Evolutionary conservation across 2,797 vertebrate species (phyloP).

Genomic region (Mallotus villosus): DNA sequence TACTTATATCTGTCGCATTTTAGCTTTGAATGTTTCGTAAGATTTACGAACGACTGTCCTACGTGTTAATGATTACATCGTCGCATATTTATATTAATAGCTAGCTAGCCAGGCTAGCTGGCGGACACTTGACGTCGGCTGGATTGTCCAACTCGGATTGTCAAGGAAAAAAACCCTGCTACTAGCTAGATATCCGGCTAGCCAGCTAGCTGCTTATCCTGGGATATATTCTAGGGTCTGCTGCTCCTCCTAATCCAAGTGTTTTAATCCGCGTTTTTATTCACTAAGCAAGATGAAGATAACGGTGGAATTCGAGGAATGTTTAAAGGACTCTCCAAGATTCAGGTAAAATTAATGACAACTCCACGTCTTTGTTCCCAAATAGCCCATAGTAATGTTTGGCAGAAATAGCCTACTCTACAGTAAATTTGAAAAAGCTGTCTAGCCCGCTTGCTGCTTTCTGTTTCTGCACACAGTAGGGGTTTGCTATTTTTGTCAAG

Average conservation of each 20-base stretch:
- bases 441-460: not conserved
- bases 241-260: slow-evolving; percentile 38
- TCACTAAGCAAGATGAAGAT: slow-evolving; percentile 80
- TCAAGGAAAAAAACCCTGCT: not conserved
- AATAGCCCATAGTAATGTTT: not conserved
- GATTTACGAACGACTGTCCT: not conserved
- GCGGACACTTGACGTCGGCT: slow-evolving; percentile 39
- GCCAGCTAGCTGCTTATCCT: slow-evolving; percentile 6
- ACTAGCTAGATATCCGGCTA: not conserved
- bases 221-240: not conserved
- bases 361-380: not conserved
- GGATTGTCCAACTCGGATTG: not conserved
- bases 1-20: not conserved
- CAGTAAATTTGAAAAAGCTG: not conserved
- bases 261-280: slow-evolving; percentile 33
- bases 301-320: slow-evolving; percentile 93
- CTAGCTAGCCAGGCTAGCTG: slow-evolving; percentile 66
- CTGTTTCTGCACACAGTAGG: not conserved
- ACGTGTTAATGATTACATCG: slow-evolving; percentile 52
- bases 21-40: not conserved
- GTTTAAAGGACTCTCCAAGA: slow-evolving; percentile 91
- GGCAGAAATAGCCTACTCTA: not conserved
- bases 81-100: slow-evolving; percentile 35
- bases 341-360: slow-evolving; percentile 80
- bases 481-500: not conserved